Evolutionary conservation across 2,113 vertebrate species (phyloP).

Genomic region (Psilopsiagon aurifrons): DNA sequence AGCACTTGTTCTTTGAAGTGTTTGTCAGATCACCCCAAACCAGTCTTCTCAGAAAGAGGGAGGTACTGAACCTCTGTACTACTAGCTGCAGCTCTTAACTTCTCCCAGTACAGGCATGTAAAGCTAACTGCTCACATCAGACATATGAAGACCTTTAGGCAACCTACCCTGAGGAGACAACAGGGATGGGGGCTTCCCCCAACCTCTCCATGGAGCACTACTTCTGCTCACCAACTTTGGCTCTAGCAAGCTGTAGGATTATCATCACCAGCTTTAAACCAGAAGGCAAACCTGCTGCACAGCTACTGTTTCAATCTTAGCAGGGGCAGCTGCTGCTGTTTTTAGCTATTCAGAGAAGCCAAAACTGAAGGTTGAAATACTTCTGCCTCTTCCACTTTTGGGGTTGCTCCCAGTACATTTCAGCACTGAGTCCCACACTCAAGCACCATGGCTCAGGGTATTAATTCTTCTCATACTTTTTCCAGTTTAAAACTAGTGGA

Average conservation of each 20-base stretch:
- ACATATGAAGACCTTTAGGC: too few relatives aligned
- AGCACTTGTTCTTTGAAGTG: background rate
- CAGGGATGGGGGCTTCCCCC: rapidly evolving
- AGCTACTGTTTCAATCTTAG: background rate
- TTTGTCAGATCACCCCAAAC: background rate
- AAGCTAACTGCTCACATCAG: background rate
- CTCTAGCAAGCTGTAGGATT: background rate
- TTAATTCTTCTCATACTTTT: background rate
- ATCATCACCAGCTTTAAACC: background rate
- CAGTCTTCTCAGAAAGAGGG: background rate
- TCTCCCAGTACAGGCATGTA: rapidly evolving
- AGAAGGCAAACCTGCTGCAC: background rate
- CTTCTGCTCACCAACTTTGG: background rate
- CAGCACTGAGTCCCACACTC: background rate
- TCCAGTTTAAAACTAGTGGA: background rate
- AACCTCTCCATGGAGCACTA: rapidly evolving
- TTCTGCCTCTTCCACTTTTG: background rate
- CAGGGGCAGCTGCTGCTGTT: background rate
- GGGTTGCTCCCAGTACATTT: background rate
- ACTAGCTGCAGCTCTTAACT: background rate
- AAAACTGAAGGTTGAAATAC: background rate
- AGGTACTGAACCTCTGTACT: background rate
- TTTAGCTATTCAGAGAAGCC: background rate
- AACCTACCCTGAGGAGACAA: background rate
- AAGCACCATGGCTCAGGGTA: too few relatives aligned